phyloP scores from a whole-genome alignment of 2,888 invertebrate species.

The Graphium colonna region DNA sequence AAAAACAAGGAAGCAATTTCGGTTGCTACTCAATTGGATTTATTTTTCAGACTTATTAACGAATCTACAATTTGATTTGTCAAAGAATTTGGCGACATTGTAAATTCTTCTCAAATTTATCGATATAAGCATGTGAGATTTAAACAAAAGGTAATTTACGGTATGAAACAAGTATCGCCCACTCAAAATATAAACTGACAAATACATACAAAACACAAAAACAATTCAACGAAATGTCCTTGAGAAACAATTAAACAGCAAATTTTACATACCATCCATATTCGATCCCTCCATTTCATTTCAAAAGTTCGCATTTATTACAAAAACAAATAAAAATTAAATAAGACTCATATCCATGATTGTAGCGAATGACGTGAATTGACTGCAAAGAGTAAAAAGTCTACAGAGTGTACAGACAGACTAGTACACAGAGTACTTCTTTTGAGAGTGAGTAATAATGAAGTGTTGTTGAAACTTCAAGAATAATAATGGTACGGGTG shows the following conservation, averaged over 20 bases:
- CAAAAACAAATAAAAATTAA: slow-evolving; percentile 35
- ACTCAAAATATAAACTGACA: slow-evolving; percentile 58
- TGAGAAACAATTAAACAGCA: not conserved
- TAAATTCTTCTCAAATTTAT: slow-evolving; percentile 9
- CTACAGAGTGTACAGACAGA: not conserved
- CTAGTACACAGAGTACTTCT: not conserved
- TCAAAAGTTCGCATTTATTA: slow-evolving; percentile 40
- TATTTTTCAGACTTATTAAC: not conserved
- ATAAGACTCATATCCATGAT: slow-evolving; percentile 34
- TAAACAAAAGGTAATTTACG: slow-evolving; percentile 66
- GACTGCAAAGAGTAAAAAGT: slow-evolving; percentile 4
- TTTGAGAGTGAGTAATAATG: not conserved
- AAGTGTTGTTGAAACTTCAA: too few relatives aligned
- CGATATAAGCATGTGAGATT: slow-evolving; percentile 33
- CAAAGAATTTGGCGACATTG: not conserved
- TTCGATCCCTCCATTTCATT: slow-evolving; percentile 69
- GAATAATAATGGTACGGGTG: too few relatives aligned
- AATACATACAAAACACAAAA: slow-evolving; percentile 42
- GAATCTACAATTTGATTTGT: not conserved
- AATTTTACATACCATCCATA: slow-evolving; percentile 48
- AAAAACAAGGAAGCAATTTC: slow-evolving; percentile 40
- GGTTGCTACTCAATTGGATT: not conserved
- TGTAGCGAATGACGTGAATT: slow-evolving; percentile 23
- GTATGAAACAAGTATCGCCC: slow-evolving; percentile 62
- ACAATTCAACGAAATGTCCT: slow-evolving; percentile 12